These are phyloP conservation scores for Plebejus argus DNA, from an alignment of 2,888 invertebrate genomes.

Conservation along the genomic window DNA sequence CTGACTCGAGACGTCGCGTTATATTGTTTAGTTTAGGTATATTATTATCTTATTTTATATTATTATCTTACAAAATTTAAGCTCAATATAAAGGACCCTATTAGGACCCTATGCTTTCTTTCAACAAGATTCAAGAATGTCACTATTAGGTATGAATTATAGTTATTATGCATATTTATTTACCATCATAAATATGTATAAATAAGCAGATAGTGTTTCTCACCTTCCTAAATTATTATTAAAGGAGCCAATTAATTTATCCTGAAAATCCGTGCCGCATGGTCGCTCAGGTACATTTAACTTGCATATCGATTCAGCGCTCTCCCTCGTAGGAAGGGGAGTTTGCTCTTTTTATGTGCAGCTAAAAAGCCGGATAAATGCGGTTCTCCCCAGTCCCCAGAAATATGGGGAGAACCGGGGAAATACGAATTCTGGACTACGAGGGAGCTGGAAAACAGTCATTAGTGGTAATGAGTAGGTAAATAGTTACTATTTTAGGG, in stretches of 20 bases:
- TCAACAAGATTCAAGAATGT: too few relatives aligned
- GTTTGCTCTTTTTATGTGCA: slow-evolving; percentile 58
- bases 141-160: too few relatives aligned
- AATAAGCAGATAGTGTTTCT: too few relatives aligned
- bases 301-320: slow-evolving; percentile 73
- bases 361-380: slow-evolving; percentile 63
- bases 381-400: slow-evolving; percentile 59
- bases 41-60: too few relatives aligned
- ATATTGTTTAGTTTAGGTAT: too few relatives aligned
- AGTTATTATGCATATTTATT: too few relatives aligned
- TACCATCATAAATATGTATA: too few relatives aligned
- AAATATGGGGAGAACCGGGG: slow-evolving; percentile 44
- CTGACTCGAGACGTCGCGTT: too few relatives aligned
- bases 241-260: slow-evolving; percentile 32
- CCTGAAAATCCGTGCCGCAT: slow-evolving; percentile 42
- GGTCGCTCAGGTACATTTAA: slow-evolving; percentile 59
- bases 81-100: too few relatives aligned
- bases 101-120: too few relatives aligned
- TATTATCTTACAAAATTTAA: too few relatives aligned
- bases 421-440: slow-evolving; percentile 38
- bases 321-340: slow-evolving; percentile 52
- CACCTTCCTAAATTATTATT: not conserved
- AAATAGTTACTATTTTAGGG: not conserved
- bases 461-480: not conserved
- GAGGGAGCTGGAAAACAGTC: not conserved